Conservation (phyloP, 2,888 invertebrate species). For the Brachylomia viminalis region DNA sequence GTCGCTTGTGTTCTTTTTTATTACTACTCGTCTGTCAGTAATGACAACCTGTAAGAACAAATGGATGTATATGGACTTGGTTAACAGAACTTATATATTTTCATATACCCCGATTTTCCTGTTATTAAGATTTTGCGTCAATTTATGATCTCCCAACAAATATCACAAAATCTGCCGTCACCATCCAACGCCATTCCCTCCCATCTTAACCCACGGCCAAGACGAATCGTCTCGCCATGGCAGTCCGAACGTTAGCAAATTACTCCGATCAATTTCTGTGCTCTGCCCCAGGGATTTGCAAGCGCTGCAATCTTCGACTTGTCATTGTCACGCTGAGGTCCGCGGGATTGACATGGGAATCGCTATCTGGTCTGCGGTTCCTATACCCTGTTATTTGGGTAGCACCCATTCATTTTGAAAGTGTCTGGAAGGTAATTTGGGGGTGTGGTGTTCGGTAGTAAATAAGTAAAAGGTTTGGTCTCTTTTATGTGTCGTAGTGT, state of each 20-base stretch:
- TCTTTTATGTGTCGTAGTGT: not conserved
- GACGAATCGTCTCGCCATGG: slow-evolving; percentile 75
- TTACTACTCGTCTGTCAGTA: no score
- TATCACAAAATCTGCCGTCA: no score
- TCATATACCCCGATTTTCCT: no score
- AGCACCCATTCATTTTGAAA: slow-evolving; percentile 33
- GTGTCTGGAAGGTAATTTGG: slow-evolving; percentile 1
- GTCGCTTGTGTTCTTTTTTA: no score
- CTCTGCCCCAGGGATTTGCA: slow-evolving; percentile 80
- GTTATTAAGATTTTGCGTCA: no score
- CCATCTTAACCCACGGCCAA: slow-evolving; percentile 52
- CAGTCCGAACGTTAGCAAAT: slow-evolving; percentile 82
- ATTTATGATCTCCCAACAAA: no score
- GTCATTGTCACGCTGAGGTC: slow-evolving; percentile 81
- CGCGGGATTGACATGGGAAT: slow-evolving; percentile 63
- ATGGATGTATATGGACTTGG: no score
- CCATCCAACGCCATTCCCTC: slow-evolving; percentile 31
- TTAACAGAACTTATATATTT: no score
- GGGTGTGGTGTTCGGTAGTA: not conserved
- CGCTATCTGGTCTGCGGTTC: slow-evolving; percentile 54
- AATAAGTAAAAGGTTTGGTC: not conserved
- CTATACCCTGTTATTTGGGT: slow-evolving; percentile 54
- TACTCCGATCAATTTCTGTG: slow-evolving; percentile 85
- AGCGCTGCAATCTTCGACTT: slow-evolving; percentile 87
- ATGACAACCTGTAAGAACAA: no score